Conservation (phyloP, 2,113 vertebrate species). For the Fulmarus glacialis region DNA sequence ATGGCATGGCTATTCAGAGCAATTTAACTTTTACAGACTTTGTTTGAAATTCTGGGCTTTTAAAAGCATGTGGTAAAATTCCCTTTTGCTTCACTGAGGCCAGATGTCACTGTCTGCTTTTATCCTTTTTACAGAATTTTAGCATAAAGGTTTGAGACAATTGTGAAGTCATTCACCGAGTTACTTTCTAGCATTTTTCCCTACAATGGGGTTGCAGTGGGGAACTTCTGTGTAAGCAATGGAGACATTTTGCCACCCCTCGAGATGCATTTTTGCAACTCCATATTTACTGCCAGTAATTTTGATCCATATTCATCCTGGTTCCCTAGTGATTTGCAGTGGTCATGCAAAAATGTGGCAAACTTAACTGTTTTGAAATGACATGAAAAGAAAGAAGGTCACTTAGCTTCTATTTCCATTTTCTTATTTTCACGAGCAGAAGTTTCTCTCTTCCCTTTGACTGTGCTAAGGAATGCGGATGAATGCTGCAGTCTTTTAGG, state of each 20-base stretch:
- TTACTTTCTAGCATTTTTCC: background rate
- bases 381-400: background rate
- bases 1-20: background rate
- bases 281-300: background rate
- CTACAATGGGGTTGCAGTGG: background rate
- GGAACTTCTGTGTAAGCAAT: background rate
- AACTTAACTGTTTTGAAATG: background rate
- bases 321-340: background rate
- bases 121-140: background rate
- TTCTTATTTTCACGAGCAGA: background rate
- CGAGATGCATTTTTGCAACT: background rate
- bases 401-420: background rate
- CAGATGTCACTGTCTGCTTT: slow-evolving; percentile 10
- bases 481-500: background rate
- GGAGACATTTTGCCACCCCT: background rate
- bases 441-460: background rate
- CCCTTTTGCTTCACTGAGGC: slow-evolving; percentile 32
- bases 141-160: slow-evolving; percentile 1
- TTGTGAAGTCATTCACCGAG: background rate
- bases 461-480: rapidly evolving
- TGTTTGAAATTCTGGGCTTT: slow-evolving; percentile 16
- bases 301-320: background rate
- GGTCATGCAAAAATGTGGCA: background rate
- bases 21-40: slow-evolving; percentile 30
- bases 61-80: slow-evolving; percentile 41